phyloP scores from a whole-genome alignment of 2,797 vertebrate genomes.

The Sebastes nivosus region DNA sequence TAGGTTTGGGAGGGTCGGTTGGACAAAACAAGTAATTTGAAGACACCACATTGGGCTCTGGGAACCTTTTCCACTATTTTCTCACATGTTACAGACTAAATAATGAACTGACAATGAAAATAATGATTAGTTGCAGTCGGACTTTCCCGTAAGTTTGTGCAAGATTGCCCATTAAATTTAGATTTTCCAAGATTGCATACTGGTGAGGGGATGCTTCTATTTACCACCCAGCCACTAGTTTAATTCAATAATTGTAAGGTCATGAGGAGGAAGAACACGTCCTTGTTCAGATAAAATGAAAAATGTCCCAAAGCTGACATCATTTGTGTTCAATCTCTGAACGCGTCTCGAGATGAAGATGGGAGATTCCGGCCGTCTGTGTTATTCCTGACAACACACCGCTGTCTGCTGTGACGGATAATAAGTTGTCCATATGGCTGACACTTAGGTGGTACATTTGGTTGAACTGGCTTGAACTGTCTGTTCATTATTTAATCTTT shows the following conservation, averaged over 20 bases:
- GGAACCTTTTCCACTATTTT: not conserved
- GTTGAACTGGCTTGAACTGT: not conserved
- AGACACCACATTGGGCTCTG: not conserved
- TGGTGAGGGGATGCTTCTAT: not conserved
- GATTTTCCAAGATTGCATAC: not conserved
- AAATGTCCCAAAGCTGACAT: not conserved
- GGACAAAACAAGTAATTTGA: not conserved
- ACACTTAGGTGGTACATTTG: not conserved
- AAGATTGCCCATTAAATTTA: not conserved
- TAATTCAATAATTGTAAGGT: not conserved
- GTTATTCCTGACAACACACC: constrained; percentile 17
- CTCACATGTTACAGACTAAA: not conserved
- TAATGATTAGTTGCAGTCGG: not conserved
- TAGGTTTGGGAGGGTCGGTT: not conserved
- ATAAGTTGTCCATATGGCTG: not conserved
- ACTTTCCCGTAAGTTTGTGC: not conserved
- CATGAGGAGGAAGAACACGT: not conserved
- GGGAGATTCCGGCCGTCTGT: not conserved
- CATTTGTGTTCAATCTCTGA: not conserved
- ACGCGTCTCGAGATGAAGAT: not conserved
- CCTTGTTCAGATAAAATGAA: not conserved
- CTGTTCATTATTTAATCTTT: not conserved
- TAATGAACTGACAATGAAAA: not conserved
- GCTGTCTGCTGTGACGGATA: not conserved
- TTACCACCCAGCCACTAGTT: not conserved